phyloP scores from a whole-genome alignment of 2,113 vertebrate genomes.

The Dasypus novemcinctus region DNA sequence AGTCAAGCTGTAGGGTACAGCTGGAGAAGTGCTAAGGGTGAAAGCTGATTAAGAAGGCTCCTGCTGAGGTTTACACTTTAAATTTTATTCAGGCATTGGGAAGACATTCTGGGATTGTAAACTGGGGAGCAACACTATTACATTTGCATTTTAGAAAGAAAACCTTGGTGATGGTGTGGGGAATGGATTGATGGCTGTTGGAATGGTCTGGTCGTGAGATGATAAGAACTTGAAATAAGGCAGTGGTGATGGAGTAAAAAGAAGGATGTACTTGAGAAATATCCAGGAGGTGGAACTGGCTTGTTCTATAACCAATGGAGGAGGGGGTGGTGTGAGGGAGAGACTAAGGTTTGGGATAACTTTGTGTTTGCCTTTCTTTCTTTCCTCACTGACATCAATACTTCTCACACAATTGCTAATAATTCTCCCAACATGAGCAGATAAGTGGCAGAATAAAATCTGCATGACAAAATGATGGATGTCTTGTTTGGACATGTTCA shows the following conservation, averaged over 20 bases:
- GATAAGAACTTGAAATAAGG: background rate
- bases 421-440: background rate
- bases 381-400: background rate
- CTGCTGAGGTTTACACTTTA: accelerated
- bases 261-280: background rate
- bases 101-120: background rate
- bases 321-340: accelerated
- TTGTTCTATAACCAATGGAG: background rate
- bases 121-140: no score
- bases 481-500: background rate
- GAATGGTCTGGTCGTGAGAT: background rate
- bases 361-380: background rate
- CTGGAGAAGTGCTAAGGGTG: background rate
- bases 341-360: no score
- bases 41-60: no score
- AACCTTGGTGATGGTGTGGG: background rate
- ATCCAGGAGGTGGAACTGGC: background rate
- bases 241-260: background rate
- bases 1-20: background rate
- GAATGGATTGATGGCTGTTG: background rate
- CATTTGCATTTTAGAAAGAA: background rate
- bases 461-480: background rate
- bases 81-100: no score
- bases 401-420: background rate
- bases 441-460: background rate